A percentile compares a stretch with the other conserved stretches of the same genome.
These are phyloP conservation scores for Neodontobutis hainanensis DNA, from an alignment of 2,113 vertebrate species.

Conservation along the genomic window DNA sequence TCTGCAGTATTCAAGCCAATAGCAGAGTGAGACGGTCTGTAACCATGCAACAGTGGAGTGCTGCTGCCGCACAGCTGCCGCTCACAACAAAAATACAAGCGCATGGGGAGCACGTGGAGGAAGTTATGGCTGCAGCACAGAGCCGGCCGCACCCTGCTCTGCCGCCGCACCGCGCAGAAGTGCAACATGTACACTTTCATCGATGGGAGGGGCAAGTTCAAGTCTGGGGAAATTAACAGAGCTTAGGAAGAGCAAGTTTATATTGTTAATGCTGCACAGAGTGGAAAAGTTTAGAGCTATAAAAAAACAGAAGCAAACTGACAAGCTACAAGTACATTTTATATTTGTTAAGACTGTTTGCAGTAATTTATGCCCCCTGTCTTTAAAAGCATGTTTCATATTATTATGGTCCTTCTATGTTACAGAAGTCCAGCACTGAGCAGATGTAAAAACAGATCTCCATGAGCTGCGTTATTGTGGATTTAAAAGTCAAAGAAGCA, in stretches of 20 bases:
- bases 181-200: background rate
- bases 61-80: conserved; percentile 55
- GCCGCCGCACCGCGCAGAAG: conserved; percentile 24
- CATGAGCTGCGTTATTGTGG: too few species aligned
- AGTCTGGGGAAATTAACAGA: conserved; percentile 1
- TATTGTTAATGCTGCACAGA: background rate
- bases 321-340: background rate
- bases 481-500: too few species aligned
- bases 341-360: too few species aligned
- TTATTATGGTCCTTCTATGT: too few species aligned
- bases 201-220: conserved; percentile 5
- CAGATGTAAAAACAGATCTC: too few species aligned
- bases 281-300: conserved; percentile 1
- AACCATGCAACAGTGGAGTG: conserved; percentile 79
- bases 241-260: background rate
- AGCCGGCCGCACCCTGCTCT: conserved; percentile 61
- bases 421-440: too few species aligned
- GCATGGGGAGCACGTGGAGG: conserved; percentile 76
- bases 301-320: background rate
- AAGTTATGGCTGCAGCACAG: conserved; percentile 72
- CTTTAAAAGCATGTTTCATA: too few species aligned
- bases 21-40: conserved; percentile 64
- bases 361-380: too few species aligned
- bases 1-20: conserved; percentile 63
- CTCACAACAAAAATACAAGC: conserved; percentile 59